Evolutionary conservation across 2,797 vertebrate genomes (phyloP).

Genomic region (Hippoglossus hippoglossus): DNA sequence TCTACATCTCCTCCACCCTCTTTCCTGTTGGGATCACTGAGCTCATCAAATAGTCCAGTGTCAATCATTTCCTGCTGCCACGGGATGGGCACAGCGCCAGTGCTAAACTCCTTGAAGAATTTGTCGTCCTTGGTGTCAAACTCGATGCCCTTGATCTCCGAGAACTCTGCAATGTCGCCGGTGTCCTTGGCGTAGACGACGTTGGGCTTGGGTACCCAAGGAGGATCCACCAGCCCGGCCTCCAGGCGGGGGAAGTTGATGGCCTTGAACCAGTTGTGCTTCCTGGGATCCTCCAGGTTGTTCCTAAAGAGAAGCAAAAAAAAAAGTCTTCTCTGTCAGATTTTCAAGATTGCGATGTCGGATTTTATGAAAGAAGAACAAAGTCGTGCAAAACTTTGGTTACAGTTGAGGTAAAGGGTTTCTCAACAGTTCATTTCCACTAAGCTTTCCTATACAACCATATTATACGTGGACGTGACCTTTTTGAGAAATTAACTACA

Average conservation of each 20-base stretch:
- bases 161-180: constrained; percentile 93
- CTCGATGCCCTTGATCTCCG: constrained; percentile 90
- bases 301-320: constrained; percentile 60
- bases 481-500: too few species aligned
- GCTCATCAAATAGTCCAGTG: constrained; percentile 91
- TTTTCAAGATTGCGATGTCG: not conserved
- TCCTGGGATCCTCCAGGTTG: constrained; percentile 90
- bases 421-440: not conserved
- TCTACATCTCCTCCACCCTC: constrained; percentile 70
- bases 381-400: not conserved
- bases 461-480: too few species aligned
- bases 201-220: constrained; percentile 92
- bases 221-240: constrained; percentile 89
- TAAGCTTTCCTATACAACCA: too few species aligned
- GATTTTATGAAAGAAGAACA: not conserved
- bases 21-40: constrained; percentile 90
- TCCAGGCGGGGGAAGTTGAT: constrained; percentile 94
- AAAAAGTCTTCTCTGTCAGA: not conserved
- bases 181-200: constrained; percentile 95
- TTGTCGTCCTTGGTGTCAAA: constrained; percentile 91
- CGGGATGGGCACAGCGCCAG: constrained; percentile 88
- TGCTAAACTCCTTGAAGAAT: constrained; percentile 92
- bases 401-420: not conserved
- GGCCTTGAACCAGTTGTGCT: constrained; percentile 91
- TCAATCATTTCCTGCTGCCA: constrained; percentile 96